phyloP scores from a whole-genome alignment of 2,797 vertebrate genomes.

The Lemur catta region DNA sequence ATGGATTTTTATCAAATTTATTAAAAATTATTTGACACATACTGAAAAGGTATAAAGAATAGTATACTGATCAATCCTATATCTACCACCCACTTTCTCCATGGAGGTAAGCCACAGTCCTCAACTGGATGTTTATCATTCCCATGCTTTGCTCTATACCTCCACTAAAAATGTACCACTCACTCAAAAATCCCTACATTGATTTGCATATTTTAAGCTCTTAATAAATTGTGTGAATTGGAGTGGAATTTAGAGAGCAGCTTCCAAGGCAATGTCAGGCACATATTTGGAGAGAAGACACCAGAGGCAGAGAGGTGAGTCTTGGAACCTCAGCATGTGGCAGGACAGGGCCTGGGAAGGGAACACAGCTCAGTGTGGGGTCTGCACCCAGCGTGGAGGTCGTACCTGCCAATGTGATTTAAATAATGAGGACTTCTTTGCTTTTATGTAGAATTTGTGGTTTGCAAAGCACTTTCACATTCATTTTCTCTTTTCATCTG shows the following conservation, averaged over 20 bases:
- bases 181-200: too few species aligned
- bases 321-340: background rate
- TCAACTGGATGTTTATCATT: accelerated
- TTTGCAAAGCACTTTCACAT: background rate
- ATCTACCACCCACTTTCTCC: background rate
- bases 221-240: background rate
- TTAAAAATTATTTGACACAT: background rate
- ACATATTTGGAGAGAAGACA: background rate
- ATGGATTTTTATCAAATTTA: background rate
- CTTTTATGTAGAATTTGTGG: background rate
- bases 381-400: background rate
- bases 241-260: background rate
- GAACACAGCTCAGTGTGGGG: background rate
- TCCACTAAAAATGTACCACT: background rate
- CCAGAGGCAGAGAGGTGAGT: background rate
- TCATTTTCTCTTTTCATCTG: background rate
- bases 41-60: background rate
- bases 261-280: background rate
- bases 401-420: accelerated
- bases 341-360: background rate
- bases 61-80: accelerated
- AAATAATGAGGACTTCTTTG: accelerated
- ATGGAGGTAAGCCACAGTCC: background rate
- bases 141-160: background rate
- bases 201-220: background rate